Conservation (phyloP, 2,113 vertebrate species). For the Echinops telfairi region DNA sequence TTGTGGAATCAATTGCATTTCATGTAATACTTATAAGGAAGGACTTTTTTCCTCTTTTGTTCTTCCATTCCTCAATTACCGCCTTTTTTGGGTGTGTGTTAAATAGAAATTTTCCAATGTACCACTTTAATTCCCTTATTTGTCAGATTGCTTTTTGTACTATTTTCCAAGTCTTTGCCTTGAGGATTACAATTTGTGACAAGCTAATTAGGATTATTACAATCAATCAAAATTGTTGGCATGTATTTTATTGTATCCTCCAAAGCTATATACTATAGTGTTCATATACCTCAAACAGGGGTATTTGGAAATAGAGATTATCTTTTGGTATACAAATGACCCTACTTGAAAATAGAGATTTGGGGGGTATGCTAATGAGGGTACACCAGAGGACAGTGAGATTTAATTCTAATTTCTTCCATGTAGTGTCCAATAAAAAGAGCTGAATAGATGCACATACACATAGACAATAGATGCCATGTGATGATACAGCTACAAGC, state of each 20-base stretch:
- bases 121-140: neutral
- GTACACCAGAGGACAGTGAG: neutral
- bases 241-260: neutral
- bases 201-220: neutral
- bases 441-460: neutral
- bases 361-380: neutral
- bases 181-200: neutral
- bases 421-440: neutral
- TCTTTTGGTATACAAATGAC: neutral
- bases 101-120: neutral
- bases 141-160: neutral
- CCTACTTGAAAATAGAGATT: neutral
- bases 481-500: neutral
- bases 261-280: neutral
- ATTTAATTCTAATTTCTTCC: neutral
- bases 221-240: neutral
- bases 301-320: too few species aligned
- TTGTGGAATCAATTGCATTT: constrained; percentile 4
- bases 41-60: neutral
- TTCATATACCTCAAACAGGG: neutral
- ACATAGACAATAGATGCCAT: neutral
- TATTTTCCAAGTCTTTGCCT: neutral
- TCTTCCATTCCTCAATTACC: neutral
- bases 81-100: neutral
- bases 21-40: neutral